Evolutionary conservation across 2,888 invertebrate genomes (phyloP).

Genomic region (Caenorhabditis sp.): DNA sequence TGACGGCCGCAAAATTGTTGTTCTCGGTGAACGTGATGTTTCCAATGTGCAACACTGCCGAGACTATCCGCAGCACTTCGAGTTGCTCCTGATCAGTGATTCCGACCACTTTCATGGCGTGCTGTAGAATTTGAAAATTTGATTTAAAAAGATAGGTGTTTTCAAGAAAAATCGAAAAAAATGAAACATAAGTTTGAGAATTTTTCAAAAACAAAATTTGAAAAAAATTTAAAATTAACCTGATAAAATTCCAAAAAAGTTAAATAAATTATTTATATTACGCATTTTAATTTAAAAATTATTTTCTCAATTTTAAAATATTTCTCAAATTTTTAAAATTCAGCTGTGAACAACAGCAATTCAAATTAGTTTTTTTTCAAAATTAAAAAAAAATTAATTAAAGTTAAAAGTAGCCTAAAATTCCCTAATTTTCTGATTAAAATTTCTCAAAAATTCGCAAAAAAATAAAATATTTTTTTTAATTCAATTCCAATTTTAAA

Average conservation of each 20-base stretch:
- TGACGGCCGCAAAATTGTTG: conserved; percentile 86
- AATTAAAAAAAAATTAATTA: too few species aligned
- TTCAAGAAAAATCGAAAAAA: not conserved
- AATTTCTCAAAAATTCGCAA: too few species aligned
- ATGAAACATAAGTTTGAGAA: too few species aligned
- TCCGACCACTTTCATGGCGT: conserved; percentile 87
- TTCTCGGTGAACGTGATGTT: conserved; percentile 86
- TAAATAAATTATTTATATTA: not conserved
- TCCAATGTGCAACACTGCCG: conserved; percentile 87
- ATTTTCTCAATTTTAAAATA: not conserved
- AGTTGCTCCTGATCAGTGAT: conserved; percentile 85
- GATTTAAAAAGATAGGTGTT: not conserved
- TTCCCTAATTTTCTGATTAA: too few species aligned
- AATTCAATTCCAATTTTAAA: too few species aligned
- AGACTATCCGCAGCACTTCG: conserved; percentile 86
- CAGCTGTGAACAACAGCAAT: too few species aligned
- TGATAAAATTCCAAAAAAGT: not conserved
- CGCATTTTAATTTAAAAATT: conserved; percentile 4
- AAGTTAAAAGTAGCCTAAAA: too few species aligned
- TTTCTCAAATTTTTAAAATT: not conserved
- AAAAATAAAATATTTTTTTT: too few species aligned
- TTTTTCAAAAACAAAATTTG: too few species aligned
- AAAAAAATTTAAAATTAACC: too few species aligned
- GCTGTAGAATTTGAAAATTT: conserved; percentile 80
- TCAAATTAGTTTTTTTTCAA: too few species aligned